phyloP scores from a whole-genome alignment of 2,888 invertebrate genomes.

The Drosophila vallismaia region DNA sequence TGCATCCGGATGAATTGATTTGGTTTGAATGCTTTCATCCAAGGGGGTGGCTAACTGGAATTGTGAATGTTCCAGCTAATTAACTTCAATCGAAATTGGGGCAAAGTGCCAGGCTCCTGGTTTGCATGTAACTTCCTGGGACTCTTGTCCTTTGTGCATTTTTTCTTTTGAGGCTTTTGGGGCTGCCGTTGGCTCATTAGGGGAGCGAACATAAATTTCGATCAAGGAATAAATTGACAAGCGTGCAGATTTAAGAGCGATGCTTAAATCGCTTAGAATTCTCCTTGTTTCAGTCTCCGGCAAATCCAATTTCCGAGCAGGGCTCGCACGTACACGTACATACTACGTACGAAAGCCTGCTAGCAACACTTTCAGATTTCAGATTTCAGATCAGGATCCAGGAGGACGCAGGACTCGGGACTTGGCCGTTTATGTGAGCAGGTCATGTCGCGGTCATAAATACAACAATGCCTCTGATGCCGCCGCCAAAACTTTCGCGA shows the following conservation, averaged over 20 bases:
- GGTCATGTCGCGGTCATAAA: constrained; percentile 83
- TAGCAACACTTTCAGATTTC: constrained; percentile 63
- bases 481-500: constrained; percentile 65
- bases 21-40: constrained; percentile 17
- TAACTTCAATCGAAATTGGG: constrained; percentile 70
- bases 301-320: constrained; percentile 76
- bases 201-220: constrained; percentile 60
- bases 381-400: constrained; percentile 39
- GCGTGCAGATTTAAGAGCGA: constrained; percentile 63
- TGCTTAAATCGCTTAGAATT: constrained; percentile 37
- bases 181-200: constrained; percentile 65
- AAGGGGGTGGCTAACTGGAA: constrained; percentile 43
- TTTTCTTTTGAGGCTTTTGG: not conserved
- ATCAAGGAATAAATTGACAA: constrained; percentile 72
- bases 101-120: constrained; percentile 70
- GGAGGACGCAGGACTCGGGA: constrained; percentile 29
- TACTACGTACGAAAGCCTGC: constrained; percentile 6
- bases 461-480: constrained; percentile 70
- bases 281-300: constrained; percentile 19
- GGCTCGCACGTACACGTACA: constrained; percentile 67
- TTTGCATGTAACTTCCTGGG: constrained; percentile 28
- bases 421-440: constrained; percentile 61
- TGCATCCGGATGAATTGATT: constrained; percentile 78
- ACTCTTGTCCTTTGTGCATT: constrained; percentile 12
- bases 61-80: constrained; percentile 69